A percentile compares a stretch with the other conserved stretches of the same genome.
phyloP scores from a whole-genome alignment of 2,797 vertebrate genomes.

The Gouania willdenowi region DNA sequence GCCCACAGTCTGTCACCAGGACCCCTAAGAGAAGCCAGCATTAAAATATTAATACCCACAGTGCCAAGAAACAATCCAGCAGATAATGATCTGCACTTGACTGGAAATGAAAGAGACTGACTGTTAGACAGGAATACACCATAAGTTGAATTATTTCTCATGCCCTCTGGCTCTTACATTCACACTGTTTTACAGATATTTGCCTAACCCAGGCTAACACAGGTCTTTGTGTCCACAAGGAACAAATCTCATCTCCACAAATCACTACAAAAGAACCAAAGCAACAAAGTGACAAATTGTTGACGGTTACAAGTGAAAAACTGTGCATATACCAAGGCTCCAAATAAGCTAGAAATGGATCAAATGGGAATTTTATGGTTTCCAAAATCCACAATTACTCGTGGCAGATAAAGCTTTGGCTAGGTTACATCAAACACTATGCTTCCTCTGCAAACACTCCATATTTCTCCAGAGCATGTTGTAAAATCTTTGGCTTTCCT shows the following conservation, averaged over 20 bases:
- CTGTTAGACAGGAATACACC: slow-evolving; percentile 64
- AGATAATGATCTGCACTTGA: slow-evolving; percentile 54
- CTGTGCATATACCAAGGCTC: too few relatives aligned
- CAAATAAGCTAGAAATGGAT: too few relatives aligned
- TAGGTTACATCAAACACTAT: too few relatives aligned
- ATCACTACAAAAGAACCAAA: slow-evolving; percentile 22
- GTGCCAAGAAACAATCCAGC: slow-evolving; percentile 31
- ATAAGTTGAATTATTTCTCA: slow-evolving; percentile 69
- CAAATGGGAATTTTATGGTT: too few relatives aligned
- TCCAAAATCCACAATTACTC: too few relatives aligned
- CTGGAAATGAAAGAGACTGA: slow-evolving; percentile 61
- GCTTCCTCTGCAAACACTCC: too few relatives aligned
- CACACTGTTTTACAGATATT: slow-evolving; percentile 61
- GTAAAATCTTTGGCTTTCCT: neutral
- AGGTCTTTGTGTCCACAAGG: slow-evolving; percentile 45
- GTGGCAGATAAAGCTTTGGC: too few relatives aligned
- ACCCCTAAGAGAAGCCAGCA: slow-evolving; percentile 28
- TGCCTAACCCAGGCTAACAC: slow-evolving; percentile 30
- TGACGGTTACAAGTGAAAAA: slow-evolving; percentile 16
- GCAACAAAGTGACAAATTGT: slow-evolving; percentile 9
- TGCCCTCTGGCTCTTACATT: slow-evolving; percentile 62
- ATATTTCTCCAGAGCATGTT: too few relatives aligned
- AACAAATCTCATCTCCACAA: slow-evolving; percentile 13
- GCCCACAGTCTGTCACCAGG: slow-evolving; percentile 22
- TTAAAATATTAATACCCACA: slow-evolving; percentile 49